phyloP scores from a whole-genome alignment of 2,888 invertebrate species.

The Schizaphis graminum region DNA sequence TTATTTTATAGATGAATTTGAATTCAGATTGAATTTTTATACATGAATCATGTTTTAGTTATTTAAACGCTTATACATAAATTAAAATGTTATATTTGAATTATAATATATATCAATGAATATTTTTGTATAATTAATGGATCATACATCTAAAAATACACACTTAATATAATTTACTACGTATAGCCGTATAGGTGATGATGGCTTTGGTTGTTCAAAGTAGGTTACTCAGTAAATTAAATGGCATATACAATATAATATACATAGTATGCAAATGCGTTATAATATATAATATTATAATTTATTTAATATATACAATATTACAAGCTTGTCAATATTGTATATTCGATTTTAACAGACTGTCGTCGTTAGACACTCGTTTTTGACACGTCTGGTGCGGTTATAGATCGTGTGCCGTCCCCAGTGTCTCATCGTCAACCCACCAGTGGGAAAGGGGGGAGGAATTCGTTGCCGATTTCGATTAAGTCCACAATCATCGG shows the following conservation, averaged over 20 bases:
- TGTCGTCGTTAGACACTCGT: neutral
- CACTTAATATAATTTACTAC: neutral
- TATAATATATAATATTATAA: too few relatives aligned
- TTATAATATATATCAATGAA: neutral
- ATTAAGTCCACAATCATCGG: neutral
- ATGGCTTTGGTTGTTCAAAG: neutral
- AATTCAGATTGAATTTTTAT: too few relatives aligned
- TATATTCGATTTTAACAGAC: neutral
- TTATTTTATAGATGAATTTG: neutral
- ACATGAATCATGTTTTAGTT: too few relatives aligned
- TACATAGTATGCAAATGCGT: too few relatives aligned
- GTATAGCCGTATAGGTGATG: too few relatives aligned
- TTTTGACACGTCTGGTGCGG: neutral
- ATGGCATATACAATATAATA: neutral
- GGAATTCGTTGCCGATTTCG: neutral
- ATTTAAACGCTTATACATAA: neutral
- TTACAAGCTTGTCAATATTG: neutral
- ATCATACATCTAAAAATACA: neutral
- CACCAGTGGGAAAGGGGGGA: too few relatives aligned
- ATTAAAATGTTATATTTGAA: neutral
- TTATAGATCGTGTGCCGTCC: neutral
- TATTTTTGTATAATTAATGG: neutral
- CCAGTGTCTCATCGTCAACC: neutral
- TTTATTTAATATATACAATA: too few relatives aligned
- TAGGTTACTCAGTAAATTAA: neutral